phyloP scores from a whole-genome alignment of 2,888 invertebrate genomes.

The Ptychoptera contaminata region DNA sequence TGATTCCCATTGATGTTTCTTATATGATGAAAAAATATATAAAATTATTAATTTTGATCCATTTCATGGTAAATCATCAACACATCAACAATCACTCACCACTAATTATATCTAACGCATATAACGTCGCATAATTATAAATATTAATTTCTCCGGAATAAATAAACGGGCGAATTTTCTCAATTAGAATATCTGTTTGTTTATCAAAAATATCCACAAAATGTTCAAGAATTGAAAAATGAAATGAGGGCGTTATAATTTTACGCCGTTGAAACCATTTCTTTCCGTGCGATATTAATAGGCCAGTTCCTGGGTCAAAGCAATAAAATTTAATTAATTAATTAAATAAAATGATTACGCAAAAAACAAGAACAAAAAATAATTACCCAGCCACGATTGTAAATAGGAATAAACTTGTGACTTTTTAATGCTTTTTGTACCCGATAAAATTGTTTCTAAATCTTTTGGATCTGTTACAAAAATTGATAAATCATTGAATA shows the following conservation, averaged over 20 bases:
- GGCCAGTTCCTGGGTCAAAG: too few species aligned
- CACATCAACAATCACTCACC: neutral
- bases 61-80: too few species aligned
- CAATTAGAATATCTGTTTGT: slow-evolving; percentile 40
- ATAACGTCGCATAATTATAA: neutral
- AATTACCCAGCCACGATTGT: slow-evolving; percentile 20
- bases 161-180: neutral
- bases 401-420: slow-evolving; percentile 19
- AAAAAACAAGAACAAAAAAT: too few species aligned
- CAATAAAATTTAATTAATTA: too few species aligned
- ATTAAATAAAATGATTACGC: too few species aligned
- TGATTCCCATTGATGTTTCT: slow-evolving; percentile 70
- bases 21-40: slow-evolving; percentile 18
- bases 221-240: slow-evolving; percentile 60
- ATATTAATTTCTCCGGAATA: neutral
- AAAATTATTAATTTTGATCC: neutral
- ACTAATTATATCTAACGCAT: slow-evolving; percentile 5
- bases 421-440: slow-evolving; percentile 20
- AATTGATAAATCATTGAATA: slow-evolving; percentile 31
- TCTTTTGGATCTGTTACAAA: slow-evolving; percentile 29
- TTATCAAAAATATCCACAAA: slow-evolving; percentile 56
- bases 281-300: neutral
- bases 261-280: slow-evolving; percentile 55
- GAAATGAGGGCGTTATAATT: slow-evolving; percentile 63
- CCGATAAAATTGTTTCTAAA: slow-evolving; percentile 24